These are phyloP conservation scores for Falco punctatus DNA, from an alignment of 2,113 vertebrate species.

Conservation along the genomic window DNA sequence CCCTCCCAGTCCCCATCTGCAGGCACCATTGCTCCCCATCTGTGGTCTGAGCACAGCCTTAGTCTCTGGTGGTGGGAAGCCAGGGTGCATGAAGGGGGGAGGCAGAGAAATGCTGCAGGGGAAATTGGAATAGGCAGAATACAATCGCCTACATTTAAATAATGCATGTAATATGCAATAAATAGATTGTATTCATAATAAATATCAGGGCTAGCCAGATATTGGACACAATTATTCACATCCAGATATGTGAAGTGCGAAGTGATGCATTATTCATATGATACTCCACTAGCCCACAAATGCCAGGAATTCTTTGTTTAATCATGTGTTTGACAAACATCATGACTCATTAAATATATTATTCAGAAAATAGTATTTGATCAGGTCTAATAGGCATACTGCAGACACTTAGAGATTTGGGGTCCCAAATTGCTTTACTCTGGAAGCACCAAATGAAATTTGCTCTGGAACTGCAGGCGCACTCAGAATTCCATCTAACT, in stretches of 20 bases:
- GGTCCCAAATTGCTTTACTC: not conserved
- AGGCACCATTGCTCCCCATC: not conserved
- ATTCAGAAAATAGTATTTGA: conserved; percentile 55
- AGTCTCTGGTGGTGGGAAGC: not conserved
- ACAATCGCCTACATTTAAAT: not conserved
- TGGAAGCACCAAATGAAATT: not conserved
- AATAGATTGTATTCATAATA: conserved; percentile 47
- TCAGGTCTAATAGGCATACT: not conserved
- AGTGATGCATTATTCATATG: conserved; percentile 56
- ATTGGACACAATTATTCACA: conserved; percentile 37
- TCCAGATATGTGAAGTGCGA: not conserved
- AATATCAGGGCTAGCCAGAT: conserved; percentile 7
- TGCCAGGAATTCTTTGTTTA: conserved; percentile 66
- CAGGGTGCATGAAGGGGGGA: rapidly evolving
- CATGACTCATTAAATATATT: conserved; percentile 48
- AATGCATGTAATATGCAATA: conserved; percentile 14
- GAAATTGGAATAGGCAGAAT: not conserved
- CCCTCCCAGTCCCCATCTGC: not conserved
- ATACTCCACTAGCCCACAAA: conserved; percentile 8
- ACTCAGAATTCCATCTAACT: not conserved
- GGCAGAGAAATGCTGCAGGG: not conserved
- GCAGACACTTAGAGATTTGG: not conserved
- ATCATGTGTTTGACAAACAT: conserved; percentile 69
- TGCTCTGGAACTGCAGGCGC: not conserved
- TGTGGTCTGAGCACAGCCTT: rapidly evolving